Base-by-base conservation (phyloP, 1,140 invertebrate genomes). In the Calliphora vicina region DNA sequence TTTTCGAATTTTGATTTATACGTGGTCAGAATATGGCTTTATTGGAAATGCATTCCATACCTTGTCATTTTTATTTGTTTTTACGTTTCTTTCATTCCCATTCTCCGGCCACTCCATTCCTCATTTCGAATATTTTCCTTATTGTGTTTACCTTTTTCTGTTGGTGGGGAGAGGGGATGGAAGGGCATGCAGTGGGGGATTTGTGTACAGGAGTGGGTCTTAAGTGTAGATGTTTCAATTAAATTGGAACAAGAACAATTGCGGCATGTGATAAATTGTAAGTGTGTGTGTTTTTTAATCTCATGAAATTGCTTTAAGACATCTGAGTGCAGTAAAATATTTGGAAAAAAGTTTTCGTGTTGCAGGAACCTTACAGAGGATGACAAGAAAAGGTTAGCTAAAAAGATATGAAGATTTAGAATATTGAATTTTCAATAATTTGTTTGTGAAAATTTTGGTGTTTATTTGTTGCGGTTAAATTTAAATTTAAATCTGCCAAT, bases 1-100 rank as follows among this genome's bases (percentile, higher is more conserved):
- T 76, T 76, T 76, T 76, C 27, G 29, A 76, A 76, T 76, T 76
- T 76, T 76, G 73, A 76, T 76, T 76, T 76, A 76, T 76, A 76
- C 73, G 73, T 76, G 73, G 73, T 42, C 73, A 76, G 73, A 76
- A 76, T 76, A 76, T 76, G 73, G 8, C n/a, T 76, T 76, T 76
- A 76, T 76, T 76, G 73, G 73, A 76, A 76, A 76, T 76, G 73
- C 73, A 76, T 76, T 76, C 73, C 73, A 76, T 76, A 4, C 3
- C n/a, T 23, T 76, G 73, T 76, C 29, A 76, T 76, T 67, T 67
- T 67, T 67, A 67, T 67, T 67, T 67, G 61, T 67, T 67, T 50
- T 67, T n/a, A 57, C 50, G 50, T 57, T 57, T 57, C 3, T 17
- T 57, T 57, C 50, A n/a, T n/a, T 57, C 15, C 50, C 6, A n/a